Conservation (phyloP, 2,113 vertebrate genomes). For the Saccopteryx leptura region DNA sequence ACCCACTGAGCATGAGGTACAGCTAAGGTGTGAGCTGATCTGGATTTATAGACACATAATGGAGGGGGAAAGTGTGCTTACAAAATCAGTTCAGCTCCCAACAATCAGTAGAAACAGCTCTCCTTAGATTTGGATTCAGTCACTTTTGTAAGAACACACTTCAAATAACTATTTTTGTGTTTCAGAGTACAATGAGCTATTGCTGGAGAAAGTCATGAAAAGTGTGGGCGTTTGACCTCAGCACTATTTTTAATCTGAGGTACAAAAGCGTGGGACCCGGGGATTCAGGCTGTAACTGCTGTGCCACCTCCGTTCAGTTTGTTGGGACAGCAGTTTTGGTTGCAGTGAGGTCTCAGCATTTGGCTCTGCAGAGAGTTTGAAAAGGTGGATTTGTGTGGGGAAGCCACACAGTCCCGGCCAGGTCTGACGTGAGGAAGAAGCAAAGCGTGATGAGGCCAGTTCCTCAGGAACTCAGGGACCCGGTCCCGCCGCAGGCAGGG, state of each 20-base stretch:
- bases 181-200: not conserved
- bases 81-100: not conserved
- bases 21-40: conserved; percentile 2
- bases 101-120: not conserved
- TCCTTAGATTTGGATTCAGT: not conserved
- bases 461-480: not conserved
- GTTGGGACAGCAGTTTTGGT: not conserved
- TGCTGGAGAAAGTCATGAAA: conserved; percentile 27
- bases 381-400: not conserved
- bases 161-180: not conserved
- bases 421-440: not conserved
- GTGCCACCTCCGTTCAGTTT: conserved; percentile 17
- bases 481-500: not conserved
- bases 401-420: not conserved
- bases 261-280: conserved; percentile 5
- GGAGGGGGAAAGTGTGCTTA: not conserved
- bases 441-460: not conserved
- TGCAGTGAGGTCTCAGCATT: not conserved
- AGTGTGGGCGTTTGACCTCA: conserved; percentile 29
- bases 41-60: not conserved
- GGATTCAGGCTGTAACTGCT: not conserved
- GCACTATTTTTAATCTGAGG: conserved; percentile 13
- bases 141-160: not conserved
- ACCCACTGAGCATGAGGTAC: conserved; percentile 53
- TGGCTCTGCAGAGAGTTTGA: not conserved